Evolutionary conservation across 1,140 invertebrate species (phyloP).

Genomic region (Acyrthosiphon pisum): DNA sequence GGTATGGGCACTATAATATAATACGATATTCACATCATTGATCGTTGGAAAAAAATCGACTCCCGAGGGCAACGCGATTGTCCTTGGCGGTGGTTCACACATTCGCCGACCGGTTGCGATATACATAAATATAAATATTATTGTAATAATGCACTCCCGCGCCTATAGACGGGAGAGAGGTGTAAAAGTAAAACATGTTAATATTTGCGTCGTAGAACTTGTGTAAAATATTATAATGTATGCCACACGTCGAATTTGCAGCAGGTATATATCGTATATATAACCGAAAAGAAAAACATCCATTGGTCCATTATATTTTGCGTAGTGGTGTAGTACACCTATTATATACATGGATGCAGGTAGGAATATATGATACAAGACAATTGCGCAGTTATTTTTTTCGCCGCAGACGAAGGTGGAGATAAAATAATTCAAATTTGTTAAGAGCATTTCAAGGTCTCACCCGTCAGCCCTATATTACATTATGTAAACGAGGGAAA

Average conservation of each 20-base stretch:
- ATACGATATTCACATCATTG: not conserved
- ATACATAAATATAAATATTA: not conserved
- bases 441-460: conserved; percentile 10
- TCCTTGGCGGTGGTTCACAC: conserved; percentile 1
- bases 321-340: not conserved
- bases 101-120: not conserved
- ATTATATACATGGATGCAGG: not conserved
- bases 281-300: not conserved
- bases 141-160: not conserved
- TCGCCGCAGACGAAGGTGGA: not conserved
- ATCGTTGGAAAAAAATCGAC: not conserved
- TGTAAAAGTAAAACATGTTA: not conserved
- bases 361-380: not conserved
- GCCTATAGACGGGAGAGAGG: not conserved
- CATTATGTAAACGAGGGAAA: not conserved
- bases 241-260: not conserved
- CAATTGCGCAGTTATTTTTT: conserved; percentile 6
- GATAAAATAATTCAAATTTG: conserved; percentile 24
- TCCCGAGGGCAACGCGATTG: not conserved
- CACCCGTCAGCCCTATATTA: not conserved
- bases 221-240: not conserved
- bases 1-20: not conserved
- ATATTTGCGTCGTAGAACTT: not conserved
- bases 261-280: not conserved
- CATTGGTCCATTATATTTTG: not conserved